Evolutionary conservation across 2,797 vertebrate species (phyloP).

Genomic region (Pempheris klunzingeri): DNA sequence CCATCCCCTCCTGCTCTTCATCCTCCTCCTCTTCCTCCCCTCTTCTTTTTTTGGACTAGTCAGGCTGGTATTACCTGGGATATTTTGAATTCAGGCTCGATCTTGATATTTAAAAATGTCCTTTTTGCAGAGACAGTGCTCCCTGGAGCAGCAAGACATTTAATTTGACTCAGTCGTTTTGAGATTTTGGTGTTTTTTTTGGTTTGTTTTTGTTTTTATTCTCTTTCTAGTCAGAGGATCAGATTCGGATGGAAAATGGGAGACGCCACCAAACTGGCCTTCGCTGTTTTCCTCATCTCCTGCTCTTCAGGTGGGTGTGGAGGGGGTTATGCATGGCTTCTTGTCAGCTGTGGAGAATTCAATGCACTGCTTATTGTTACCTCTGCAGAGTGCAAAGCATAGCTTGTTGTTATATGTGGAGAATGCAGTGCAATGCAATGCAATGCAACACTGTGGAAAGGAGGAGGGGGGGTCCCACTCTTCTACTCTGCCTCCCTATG

Average conservation of each 20-base stretch:
- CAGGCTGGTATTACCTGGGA: conserved; percentile 59
- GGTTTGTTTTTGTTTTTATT: conserved; percentile 41
- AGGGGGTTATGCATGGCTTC: conserved; percentile 28
- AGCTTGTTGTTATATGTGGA: conserved; percentile 31
- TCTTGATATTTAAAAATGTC: conserved; percentile 54
- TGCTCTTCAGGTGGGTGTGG: conserved; percentile 96
- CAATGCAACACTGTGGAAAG: conserved; percentile 41
- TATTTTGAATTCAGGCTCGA: conserved; percentile 65
- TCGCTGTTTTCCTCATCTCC: conserved; percentile 98
- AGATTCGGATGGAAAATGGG: conserved; percentile 92
- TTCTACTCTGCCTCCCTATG: conserved; percentile 16
- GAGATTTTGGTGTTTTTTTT: not conserved
- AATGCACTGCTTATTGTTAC: conserved; percentile 37
- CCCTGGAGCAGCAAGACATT: conserved; percentile 53
- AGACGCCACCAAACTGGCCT: conserved; percentile 97
- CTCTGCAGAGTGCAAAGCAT: conserved; percentile 51
- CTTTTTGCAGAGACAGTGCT: conserved; percentile 65
- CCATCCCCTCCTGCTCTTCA: conserved; percentile 44
- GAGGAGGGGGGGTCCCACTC: conserved; percentile 4
- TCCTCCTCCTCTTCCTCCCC: conserved; percentile 29
- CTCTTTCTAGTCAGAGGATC: conserved; percentile 71
- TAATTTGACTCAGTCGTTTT: conserved; percentile 46
- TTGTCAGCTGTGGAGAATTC: conserved; percentile 26
- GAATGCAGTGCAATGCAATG: conserved; percentile 55
- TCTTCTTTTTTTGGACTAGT: conserved; percentile 45